Conservation (phyloP, 2,888 invertebrate genomes). For the Lymantria monacha region DNA sequence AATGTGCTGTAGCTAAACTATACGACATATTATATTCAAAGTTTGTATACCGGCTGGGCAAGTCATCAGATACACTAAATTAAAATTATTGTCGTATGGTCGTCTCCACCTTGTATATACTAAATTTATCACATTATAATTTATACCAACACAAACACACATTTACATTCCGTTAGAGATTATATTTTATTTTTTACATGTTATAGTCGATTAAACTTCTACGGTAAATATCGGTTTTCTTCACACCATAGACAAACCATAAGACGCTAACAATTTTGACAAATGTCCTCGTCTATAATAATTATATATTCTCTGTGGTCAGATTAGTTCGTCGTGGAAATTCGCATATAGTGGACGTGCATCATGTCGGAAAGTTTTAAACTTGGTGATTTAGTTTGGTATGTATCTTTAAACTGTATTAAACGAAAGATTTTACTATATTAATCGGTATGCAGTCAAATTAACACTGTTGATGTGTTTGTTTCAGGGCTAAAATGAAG, state of each 20-base stretch:
- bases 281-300: not conserved
- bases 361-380: constrained; percentile 72
- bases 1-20: too few species aligned
- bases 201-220: too few species aligned
- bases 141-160: too few species aligned
- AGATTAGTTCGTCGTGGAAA: constrained; percentile 70
- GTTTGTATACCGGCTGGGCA: too few species aligned
- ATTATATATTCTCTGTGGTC: constrained; percentile 54
- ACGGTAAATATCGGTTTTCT: constrained; percentile 19
- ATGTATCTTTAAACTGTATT: constrained; percentile 45
- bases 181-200: too few species aligned
- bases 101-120: too few species aligned
- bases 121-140: too few species aligned
- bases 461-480: constrained; percentile 45
- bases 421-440: constrained; percentile 43
- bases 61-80: too few species aligned
- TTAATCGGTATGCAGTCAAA: constrained; percentile 47
- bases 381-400: constrained; percentile 82
- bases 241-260: constrained; percentile 43
- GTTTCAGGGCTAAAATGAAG: constrained; percentile 98
- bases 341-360: constrained; percentile 47
- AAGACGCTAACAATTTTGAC: constrained; percentile 29
- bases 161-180: too few species aligned
- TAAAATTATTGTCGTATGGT: too few species aligned
- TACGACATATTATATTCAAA: too few species aligned